phyloP scores from a whole-genome alignment of 2,113 vertebrate genomes.

The Osmerus mordax region DNA sequence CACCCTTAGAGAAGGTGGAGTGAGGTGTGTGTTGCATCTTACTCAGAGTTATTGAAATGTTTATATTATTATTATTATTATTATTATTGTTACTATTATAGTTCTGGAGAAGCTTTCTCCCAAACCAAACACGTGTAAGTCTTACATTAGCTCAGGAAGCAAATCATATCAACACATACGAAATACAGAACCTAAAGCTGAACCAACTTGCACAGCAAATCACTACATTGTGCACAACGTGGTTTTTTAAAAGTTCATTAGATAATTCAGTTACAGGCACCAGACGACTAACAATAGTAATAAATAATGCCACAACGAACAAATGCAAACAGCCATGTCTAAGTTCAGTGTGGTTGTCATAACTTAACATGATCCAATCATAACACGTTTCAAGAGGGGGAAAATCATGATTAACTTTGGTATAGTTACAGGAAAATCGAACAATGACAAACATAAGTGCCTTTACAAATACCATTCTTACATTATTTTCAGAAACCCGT shows the following conservation, averaged over 20 bases:
- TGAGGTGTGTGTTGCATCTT: too few species aligned
- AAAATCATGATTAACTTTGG: slow-evolving; percentile 73
- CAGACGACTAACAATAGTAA: slow-evolving; percentile 58
- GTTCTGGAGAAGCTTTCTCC: neutral
- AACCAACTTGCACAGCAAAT: slow-evolving; percentile 54
- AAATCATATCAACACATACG: slow-evolving; percentile 37
- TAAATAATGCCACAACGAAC: slow-evolving; percentile 66
- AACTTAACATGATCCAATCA: slow-evolving; percentile 62
- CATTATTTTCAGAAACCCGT: slow-evolving; percentile 50
- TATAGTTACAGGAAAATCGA: slow-evolving; percentile 63
- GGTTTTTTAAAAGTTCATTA: slow-evolving; percentile 26
- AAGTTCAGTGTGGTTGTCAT: slow-evolving; percentile 56
- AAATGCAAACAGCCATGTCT: slow-evolving; percentile 59
- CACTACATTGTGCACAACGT: slow-evolving; percentile 60
- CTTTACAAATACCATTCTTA: slow-evolving; percentile 62
- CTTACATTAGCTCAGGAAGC: neutral
- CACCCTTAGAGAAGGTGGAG: too few species aligned
- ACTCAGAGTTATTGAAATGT: too few species aligned
- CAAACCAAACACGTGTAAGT: neutral
- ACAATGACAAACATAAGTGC: slow-evolving; percentile 66
- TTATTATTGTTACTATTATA: neutral
- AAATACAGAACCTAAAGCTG: slow-evolving; percentile 46
- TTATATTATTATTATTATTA: too few species aligned
- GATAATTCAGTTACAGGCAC: slow-evolving; percentile 43
- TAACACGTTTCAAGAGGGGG: slow-evolving; percentile 43